Conservation (phyloP, 2,888 invertebrate genomes). For the Chouioia cunea region DNA sequence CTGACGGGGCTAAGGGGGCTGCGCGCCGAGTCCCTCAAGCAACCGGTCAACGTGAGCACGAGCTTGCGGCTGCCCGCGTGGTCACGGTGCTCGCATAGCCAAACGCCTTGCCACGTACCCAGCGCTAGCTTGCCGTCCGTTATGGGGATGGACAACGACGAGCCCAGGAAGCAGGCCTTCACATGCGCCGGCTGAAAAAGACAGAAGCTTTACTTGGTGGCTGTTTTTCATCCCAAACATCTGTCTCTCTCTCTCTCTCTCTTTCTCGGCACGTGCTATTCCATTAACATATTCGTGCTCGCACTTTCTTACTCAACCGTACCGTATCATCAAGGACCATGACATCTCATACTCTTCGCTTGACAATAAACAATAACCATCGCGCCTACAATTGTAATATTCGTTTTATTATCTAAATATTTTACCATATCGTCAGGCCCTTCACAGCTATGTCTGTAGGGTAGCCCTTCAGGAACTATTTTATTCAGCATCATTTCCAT, state of each 20-base stretch:
- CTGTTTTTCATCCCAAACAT: no score
- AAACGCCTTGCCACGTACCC: slow-evolving; percentile 98
- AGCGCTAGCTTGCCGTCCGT: slow-evolving; percentile 95
- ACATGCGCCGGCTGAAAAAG: slow-evolving; percentile 92
- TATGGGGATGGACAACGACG: slow-evolving; percentile 94
- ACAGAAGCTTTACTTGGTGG: not conserved
- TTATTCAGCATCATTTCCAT: slow-evolving; percentile 99
- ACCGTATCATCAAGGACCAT: slow-evolving; percentile 31
- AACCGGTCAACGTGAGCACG: slow-evolving; percentile 91
- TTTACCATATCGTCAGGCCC: slow-evolving; percentile 98
- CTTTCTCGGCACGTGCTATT: no score
- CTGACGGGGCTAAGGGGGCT: slow-evolving; percentile 89
- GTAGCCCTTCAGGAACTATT: slow-evolving; percentile 97
- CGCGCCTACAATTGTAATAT: not conserved
- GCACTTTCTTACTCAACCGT: no score
- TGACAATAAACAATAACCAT: slow-evolving; percentile 18
- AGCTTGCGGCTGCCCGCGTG: slow-evolving; percentile 93
- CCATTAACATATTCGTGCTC: no score
- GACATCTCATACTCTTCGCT: slow-evolving; percentile 15
- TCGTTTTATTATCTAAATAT: no score
- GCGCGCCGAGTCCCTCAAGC: slow-evolving; percentile 87
- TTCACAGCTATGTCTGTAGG: slow-evolving; percentile 96
- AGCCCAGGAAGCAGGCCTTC: slow-evolving; percentile 96
- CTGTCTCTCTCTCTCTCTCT: no score
- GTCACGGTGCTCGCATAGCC: slow-evolving; percentile 98